Percentiles rank a stretch among this genome's conserved stretches.
Evolutionary conservation across 2,888 invertebrate species (phyloP).

Genomic region (Platycheirus rosarum): DNA sequence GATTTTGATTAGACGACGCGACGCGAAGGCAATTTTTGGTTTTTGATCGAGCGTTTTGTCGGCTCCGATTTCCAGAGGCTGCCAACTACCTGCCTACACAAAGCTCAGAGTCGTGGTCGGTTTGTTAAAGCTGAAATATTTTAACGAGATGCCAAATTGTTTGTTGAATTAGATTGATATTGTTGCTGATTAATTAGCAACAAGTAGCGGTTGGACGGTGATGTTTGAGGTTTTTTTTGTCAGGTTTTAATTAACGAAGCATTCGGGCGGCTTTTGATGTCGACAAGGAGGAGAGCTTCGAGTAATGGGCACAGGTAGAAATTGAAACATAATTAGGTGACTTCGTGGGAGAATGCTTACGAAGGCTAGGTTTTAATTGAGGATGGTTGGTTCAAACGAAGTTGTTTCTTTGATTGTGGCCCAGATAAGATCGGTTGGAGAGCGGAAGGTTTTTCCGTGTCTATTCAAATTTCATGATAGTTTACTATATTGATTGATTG

Average conservation of each 20-base stretch:
- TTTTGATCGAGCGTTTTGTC: constrained; percentile 67
- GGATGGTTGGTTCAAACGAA: background rate
- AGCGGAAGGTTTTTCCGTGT: too few relatives aligned
- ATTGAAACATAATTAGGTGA: constrained; percentile 20
- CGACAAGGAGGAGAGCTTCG: background rate
- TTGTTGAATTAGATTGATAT: constrained; percentile 65
- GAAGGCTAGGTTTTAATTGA: constrained; percentile 22
- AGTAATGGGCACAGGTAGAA: constrained; percentile 9
- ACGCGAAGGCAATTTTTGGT: constrained; percentile 22
- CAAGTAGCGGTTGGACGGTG: constrained; percentile 20
- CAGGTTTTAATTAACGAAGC: constrained; percentile 52
- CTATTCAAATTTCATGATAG: too few relatives aligned
- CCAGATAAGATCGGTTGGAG: too few relatives aligned
- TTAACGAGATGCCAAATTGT: constrained; percentile 70
- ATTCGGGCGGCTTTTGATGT: constrained; percentile 29
- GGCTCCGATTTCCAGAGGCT: constrained; percentile 37
- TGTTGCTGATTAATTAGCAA: constrained; percentile 64
- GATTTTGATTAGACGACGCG: constrained; percentile 51
- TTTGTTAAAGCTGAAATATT: constrained; percentile 41
- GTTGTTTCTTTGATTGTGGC: too few relatives aligned
- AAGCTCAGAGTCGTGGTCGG: background rate
- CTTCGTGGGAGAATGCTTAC: constrained; percentile 23
- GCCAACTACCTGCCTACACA: constrained; percentile 37
- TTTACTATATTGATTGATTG: too few relatives aligned
- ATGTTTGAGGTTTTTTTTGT: constrained; percentile 23